Conservation (phyloP, 2,888 invertebrate genomes). For the Nomada hirtipes region DNA sequence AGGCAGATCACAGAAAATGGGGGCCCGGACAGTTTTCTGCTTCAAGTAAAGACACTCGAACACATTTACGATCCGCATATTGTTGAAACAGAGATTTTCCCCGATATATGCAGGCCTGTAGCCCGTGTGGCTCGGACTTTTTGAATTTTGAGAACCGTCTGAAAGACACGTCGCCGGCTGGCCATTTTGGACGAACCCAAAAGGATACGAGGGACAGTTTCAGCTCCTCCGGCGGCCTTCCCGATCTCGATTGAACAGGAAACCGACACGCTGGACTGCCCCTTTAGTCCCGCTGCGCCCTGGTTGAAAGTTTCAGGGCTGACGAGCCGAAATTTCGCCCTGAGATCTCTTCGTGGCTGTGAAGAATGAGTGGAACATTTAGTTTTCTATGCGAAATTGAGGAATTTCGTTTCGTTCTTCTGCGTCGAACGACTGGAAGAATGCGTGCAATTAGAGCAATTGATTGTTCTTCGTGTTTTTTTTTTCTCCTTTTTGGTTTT, state of each 20-base stretch:
- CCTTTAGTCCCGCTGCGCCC: neutral
- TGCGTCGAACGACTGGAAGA: neutral
- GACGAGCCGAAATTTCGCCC: conserved; percentile 21
- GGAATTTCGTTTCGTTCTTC: neutral
- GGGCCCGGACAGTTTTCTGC: conserved; percentile 65
- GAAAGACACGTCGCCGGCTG: conserved; percentile 61
- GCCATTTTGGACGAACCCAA: conserved; percentile 68
- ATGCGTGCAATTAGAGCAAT: conserved; percentile 26
- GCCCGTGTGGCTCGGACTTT: conserved; percentile 73
- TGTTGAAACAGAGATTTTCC: conserved; percentile 51
- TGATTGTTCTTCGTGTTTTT: neutral
- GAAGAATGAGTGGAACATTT: conserved; percentile 35
- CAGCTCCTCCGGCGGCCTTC: conserved; percentile 66
- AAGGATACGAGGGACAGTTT: conserved; percentile 70
- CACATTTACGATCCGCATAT: conserved; percentile 18
- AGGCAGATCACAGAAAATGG: conserved; percentile 58
- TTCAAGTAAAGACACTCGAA: conserved; percentile 63
- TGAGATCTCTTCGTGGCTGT: conserved; percentile 14
- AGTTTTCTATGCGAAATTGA: neutral
- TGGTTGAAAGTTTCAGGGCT: conserved; percentile 11
- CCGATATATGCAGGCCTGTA: conserved; percentile 70
- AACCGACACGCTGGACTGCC: neutral
- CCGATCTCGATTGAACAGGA: conserved; percentile 74
- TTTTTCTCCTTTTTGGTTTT: conserved; percentile 7
- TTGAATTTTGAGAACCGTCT: conserved; percentile 74